Base-by-base conservation (phyloP, 1,140 invertebrate species). In the Palaemon carinicauda region DNA sequence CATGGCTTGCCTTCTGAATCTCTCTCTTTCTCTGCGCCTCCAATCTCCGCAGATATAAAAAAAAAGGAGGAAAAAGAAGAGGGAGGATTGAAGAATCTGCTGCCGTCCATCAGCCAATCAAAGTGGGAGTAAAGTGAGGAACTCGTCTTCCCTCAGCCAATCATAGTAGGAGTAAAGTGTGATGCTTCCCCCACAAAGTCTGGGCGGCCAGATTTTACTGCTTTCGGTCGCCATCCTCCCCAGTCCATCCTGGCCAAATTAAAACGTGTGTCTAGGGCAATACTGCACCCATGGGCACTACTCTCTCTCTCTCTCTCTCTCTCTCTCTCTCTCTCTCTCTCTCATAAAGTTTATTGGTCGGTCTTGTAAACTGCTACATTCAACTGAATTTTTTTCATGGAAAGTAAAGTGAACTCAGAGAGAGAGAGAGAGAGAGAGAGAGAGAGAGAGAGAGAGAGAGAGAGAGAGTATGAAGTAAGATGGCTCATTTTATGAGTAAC, bases 221-320 rank as follows among this genome's bases (percentile, higher is more conserved):
- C 75, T 27, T 51, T 24, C 17, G 75, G 52, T 14, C 24, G 51
- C 75, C 75, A 54, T 79, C 52, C 75, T 79, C 75, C 75, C 75
- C 52, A 54, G 24, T 17, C 79, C 79, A 81, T 69, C 79, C 56
- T 27, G 79, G 56, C 60, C 79, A 81, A 81, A 81, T 81, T 81
- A 81, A 81, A 81, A 81, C 79, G 79, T 81, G 79, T 81, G 79
- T 81, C 54, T 69, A 31, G 19, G 31, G 21, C 29, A 33, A 27
- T 81, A 81, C 29, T 69, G 79, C 79, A 81, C 79, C 80, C 80
- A n/a, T 10, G 80, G 80, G 80, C 80, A 60, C 21, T 50, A 51
- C 65, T 73, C 31, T 50, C 10, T n/a, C n/a, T n/a, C 78, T n/a
- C 52, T 21, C 53, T 27, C 75, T 50, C 74, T 19, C 74, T 31